Base-by-base conservation (phyloP, 2,113 vertebrate genomes). In the Colistium nudipinnis region DNA sequence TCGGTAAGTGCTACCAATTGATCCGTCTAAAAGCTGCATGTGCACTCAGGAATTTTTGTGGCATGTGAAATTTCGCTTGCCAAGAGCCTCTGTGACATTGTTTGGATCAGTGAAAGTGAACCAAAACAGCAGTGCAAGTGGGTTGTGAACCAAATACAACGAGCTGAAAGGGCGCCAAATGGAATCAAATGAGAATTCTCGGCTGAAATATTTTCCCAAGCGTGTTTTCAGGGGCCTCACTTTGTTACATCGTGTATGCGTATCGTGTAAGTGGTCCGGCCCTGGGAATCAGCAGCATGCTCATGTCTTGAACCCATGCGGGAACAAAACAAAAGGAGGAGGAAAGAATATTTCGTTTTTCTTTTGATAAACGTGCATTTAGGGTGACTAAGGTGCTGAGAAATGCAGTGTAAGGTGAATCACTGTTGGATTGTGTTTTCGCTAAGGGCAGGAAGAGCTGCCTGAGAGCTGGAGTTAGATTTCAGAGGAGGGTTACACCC, bases 401-500 rank as follows among this genome's bases (percentile, higher is more conserved):
- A 74, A 76, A 33, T 25, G 55, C 22, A 41, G 30, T 3, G 11
- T 62, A 38, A 62, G 19, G 67, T 17, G 13, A 47, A 59, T 35
- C 13, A 11, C 8, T 31, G 56, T 71, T 27, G 44, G 38, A 19
- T n/a, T 74, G 3, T 6, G 1, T 56, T n/a, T 36, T 69, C 16
- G 22, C 66, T 49, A 36, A 25, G 66, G 64, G 25, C 81, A 85
- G 86, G 79, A 84, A 82, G 72, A 70, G 60, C 64, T 62, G 72
- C 30, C 35, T 49, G 47, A 70, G 52, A 67, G 35, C 49, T 74
- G 51, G 71, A 74, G 70, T 62, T 68, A 33, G 66, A 73, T 74
- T 79, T 79, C 36, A 78, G 52, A 67, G 30, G n/a, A 61, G 69
- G 74, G 60, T 35, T 64, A 84, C 86, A 74, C 82, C 82, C 82